Percentiles rank a stretch among this genome's conserved stretches.
Conservation (phyloP, 2,797 vertebrate species). For the Ceryle rudis region DNA sequence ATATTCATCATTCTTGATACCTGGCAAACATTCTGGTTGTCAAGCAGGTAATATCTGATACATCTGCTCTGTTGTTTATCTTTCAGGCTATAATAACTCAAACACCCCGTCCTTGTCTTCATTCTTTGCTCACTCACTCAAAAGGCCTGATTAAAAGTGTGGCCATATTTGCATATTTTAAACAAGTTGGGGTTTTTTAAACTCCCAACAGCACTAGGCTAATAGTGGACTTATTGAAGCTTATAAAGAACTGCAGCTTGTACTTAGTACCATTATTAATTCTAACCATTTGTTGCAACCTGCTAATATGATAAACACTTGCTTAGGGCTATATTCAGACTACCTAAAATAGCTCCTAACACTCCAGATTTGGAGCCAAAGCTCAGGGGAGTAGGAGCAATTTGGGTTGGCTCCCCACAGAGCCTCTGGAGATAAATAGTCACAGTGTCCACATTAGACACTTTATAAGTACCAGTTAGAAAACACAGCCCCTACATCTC, state of each 20-base stretch:
- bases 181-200: background rate
- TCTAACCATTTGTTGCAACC: background rate
- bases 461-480: background rate
- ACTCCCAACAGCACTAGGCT: background rate
- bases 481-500: background rate
- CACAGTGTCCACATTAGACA: background rate
- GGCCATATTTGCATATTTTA: background rate
- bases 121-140: background rate
- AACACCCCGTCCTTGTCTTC: background rate
- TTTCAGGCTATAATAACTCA: background rate
- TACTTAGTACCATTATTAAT: background rate
- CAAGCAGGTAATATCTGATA: slow-evolving; percentile 56
- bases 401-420: background rate
- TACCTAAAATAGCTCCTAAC: slow-evolving; percentile 24
- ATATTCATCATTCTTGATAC: slow-evolving; percentile 47
- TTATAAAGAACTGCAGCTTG: background rate
- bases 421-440: background rate
- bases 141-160: background rate
- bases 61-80: slow-evolving; percentile 72
- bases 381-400: background rate
- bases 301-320: slow-evolving; percentile 15
- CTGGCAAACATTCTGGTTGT: slow-evolving; percentile 36
- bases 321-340: background rate
- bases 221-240: background rate
- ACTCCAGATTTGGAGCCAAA: background rate